Percentiles rank a stretch among this genome's conserved stretches.
These are phyloP conservation scores for Micrasema minimum DNA, from an alignment of 1,140 invertebrate species.

Conservation along the genomic window DNA sequence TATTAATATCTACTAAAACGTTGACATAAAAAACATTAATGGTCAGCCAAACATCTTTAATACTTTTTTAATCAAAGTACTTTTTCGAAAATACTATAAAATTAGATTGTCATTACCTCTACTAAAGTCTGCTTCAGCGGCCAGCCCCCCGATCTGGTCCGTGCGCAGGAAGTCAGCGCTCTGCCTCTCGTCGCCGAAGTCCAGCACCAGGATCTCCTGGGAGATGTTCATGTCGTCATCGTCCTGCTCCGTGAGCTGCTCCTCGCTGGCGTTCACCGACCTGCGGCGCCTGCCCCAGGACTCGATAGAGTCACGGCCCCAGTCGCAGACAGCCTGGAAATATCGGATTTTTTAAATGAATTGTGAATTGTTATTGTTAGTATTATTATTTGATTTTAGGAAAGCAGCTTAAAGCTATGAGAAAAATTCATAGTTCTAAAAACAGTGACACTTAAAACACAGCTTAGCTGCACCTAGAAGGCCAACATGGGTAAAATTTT, in stretches of 20 bases:
- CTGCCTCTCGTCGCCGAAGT: conserved; percentile 87
- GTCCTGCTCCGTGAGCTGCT: conserved; percentile 66
- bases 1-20: too few species aligned
- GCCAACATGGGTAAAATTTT: too few species aligned
- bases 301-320: conserved; percentile 86
- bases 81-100: too few species aligned
- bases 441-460: too few species aligned
- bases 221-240: conserved; percentile 93
- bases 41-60: too few species aligned
- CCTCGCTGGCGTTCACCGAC: conserved; percentile 64
- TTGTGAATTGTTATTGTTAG: background rate
- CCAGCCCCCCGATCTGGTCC: conserved; percentile 69
- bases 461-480: too few species aligned
- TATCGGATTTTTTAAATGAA: background rate
- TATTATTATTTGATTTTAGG: too few species aligned
- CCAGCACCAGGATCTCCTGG: conserved; percentile 91
- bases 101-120: too few species aligned
- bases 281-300: conserved; percentile 91
- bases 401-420: too few species aligned
- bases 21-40: too few species aligned
- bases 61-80: too few species aligned
- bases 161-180: conserved; percentile 82
- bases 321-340: conserved; percentile 84
- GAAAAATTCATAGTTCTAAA: too few species aligned
- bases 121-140: conserved; percentile 78